Percentiles rank a stretch among this genome's conserved stretches.
These are phyloP conservation scores for Turritopsis dohrnii DNA, from an alignment of 30 jellyfish, hydroid and myxozoan species.

Conservation along the genomic window DNA sequence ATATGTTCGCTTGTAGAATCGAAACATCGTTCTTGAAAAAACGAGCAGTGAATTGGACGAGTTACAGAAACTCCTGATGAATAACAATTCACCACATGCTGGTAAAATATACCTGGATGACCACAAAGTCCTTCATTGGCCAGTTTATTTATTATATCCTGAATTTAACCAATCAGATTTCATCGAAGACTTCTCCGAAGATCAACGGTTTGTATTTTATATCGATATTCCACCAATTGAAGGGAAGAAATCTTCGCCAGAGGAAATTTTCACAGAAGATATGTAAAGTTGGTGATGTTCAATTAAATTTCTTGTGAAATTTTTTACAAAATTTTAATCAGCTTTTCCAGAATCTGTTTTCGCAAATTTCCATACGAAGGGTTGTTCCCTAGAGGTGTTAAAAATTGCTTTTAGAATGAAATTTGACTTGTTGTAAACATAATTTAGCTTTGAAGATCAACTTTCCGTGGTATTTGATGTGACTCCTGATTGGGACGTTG, in stretches of 20 bases:
- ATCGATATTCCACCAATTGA: too few relatives aligned
- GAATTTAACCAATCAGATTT: slow-evolving; percentile 90
- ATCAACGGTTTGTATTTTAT: slow-evolving; percentile 41
- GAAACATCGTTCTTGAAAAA: slow-evolving; percentile 27
- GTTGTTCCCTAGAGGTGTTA: neutral
- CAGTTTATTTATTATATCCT: slow-evolving; percentile 81
- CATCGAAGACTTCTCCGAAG: slow-evolving; percentile 77
- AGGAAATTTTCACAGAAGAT: too few relatives aligned
- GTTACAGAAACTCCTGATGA: slow-evolving; percentile 10
- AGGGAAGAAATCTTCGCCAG: too few relatives aligned
- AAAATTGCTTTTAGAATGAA: too few relatives aligned
- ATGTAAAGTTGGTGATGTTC: too few relatives aligned
- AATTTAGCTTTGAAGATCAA: slow-evolving; percentile 57
- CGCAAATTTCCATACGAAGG: neutral
- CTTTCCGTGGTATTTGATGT: slow-evolving; percentile 50
- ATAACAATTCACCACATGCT: slow-evolving; percentile 44
- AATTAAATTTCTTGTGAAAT: too few relatives aligned
- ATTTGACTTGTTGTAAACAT: too few relatives aligned
- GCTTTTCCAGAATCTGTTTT: too few relatives aligned
- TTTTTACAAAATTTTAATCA: too few relatives aligned
- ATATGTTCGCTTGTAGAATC: slow-evolving; percentile 33
- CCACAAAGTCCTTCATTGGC: slow-evolving; percentile 79
- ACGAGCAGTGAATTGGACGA: neutral
- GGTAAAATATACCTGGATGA: slow-evolving; percentile 57
- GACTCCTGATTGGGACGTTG: slow-evolving; percentile 75